These are phyloP conservation scores for Neotoma lepida DNA, from an alignment of 2,113 vertebrate species.

Conservation along the genomic window DNA sequence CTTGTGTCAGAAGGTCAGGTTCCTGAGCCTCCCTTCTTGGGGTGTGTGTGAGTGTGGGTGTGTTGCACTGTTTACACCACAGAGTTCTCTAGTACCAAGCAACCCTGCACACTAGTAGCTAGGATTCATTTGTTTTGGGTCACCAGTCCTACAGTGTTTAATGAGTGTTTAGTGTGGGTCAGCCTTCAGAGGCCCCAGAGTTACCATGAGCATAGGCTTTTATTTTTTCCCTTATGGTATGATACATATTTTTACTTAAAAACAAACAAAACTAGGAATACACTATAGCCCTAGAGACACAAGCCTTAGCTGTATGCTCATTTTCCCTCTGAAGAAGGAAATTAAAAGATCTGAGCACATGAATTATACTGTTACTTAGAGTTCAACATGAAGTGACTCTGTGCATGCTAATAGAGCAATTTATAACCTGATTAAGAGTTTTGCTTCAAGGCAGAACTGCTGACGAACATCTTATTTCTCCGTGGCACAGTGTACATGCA, in stretches of 20 bases:
- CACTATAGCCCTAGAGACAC: background rate
- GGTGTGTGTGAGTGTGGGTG: background rate
- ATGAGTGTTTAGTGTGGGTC: background rate
- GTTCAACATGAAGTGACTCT: background rate
- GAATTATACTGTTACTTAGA: slow-evolving; percentile 40
- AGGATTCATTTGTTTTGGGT: background rate
- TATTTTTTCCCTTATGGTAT: background rate
- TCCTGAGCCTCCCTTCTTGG: background rate
- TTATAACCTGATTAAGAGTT: slow-evolving; percentile 47
- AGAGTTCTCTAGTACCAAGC: background rate
- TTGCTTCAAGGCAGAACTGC: slow-evolving; percentile 49
- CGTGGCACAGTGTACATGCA: background rate
- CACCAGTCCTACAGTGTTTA: background rate
- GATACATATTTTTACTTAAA: background rate
- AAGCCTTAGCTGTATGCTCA: background rate
- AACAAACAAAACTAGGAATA: background rate
- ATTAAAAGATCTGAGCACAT: background rate
- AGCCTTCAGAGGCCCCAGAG: background rate
- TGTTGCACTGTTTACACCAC: background rate
- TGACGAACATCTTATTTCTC: slow-evolving; percentile 12
- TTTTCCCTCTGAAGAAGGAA: slow-evolving; percentile 16
- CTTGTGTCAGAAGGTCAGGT: background rate
- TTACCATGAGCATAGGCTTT: background rate
- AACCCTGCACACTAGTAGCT: background rate
- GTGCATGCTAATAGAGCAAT: background rate